phyloP scores from a whole-genome alignment of 2,113 vertebrate genomes.

The Drymodes brunneopygia region DNA sequence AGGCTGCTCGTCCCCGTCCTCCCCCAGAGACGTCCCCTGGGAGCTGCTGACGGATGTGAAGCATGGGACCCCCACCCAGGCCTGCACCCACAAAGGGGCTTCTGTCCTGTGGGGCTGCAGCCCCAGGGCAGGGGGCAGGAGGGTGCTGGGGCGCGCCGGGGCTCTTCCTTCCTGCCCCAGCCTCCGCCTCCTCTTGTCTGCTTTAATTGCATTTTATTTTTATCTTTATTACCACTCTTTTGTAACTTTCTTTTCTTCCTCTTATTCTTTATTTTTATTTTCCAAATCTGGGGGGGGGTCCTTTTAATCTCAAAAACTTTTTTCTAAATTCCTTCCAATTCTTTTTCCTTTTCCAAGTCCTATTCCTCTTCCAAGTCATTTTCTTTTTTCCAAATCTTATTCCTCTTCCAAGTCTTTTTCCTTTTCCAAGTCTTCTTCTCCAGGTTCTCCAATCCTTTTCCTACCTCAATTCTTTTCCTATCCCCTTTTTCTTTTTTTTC shows the following conservation, averaged over 20 bases:
- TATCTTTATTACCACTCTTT: not conserved
- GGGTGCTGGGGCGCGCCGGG: not conserved
- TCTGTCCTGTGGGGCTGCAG: not conserved
- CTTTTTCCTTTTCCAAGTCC: not conserved
- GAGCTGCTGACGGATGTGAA: not conserved
- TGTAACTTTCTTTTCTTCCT: not conserved
- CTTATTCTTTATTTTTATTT: not conserved
- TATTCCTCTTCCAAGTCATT: not conserved
- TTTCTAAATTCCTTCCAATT: not conserved
- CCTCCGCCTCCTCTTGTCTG: not conserved
- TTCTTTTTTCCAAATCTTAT: not conserved
- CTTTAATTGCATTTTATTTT: not conserved
- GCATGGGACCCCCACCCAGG: not conserved
- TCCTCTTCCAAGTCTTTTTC: not conserved
- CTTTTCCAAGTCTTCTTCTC: not conserved
- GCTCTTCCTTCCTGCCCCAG: not conserved
- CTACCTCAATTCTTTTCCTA: not conserved
- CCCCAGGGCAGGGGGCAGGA: not conserved
- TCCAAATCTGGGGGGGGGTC: not conserved
- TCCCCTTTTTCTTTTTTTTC: too few species aligned
- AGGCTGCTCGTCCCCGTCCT: accelerated
- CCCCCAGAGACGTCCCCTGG: not conserved
- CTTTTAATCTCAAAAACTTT: not conserved
- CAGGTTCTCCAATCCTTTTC: not conserved
- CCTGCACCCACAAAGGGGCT: not conserved